phyloP scores from a whole-genome alignment of 2,797 vertebrate genomes.

The Sandelia bainsii region DNA sequence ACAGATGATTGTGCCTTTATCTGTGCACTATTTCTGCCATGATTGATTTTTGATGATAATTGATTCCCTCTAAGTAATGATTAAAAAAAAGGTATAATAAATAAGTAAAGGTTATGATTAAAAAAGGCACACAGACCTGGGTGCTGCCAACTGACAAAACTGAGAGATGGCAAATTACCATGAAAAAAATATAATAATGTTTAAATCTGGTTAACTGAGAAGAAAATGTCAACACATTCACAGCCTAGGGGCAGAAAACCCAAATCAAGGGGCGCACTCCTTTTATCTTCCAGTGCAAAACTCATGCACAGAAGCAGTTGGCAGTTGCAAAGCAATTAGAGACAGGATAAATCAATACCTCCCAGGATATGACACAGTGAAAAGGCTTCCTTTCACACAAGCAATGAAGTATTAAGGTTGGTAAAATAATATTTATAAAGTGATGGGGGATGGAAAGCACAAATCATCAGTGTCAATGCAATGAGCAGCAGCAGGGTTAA shows the following conservation, averaged over 20 bases:
- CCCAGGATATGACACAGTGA: slow-evolving; percentile 54
- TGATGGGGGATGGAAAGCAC: slow-evolving; percentile 7
- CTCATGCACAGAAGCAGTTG: slow-evolving; percentile 52
- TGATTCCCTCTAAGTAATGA: slow-evolving; percentile 2
- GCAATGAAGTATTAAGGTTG: slow-evolving; percentile 34
- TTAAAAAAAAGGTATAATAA: not conserved
- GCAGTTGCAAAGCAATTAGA: slow-evolving; percentile 68
- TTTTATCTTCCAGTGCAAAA: slow-evolving; percentile 56
- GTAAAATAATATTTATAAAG: slow-evolving; percentile 29
- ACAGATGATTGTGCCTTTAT: not conserved
- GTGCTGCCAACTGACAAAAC: slow-evolving; percentile 8
- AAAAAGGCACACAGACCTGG: not conserved
- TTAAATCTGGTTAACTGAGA: slow-evolving; percentile 48
- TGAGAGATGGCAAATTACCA: slow-evolving; percentile 20
- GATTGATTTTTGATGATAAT: slow-evolving; percentile 11
- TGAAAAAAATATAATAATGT: slow-evolving; percentile 30
- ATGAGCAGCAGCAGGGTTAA: not conserved
- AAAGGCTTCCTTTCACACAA: slow-evolving; percentile 47
- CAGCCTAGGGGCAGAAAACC: slow-evolving; percentile 38
- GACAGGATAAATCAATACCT: slow-evolving; percentile 63
- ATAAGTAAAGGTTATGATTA: not conserved
- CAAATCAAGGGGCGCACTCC: slow-evolving; percentile 45
- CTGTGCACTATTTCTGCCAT: slow-evolving; percentile 13
- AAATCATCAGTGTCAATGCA: slow-evolving; percentile 2
- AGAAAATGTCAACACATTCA: slow-evolving; percentile 55